Evolutionary conservation across 2,797 vertebrate species (phyloP), one percentile per base, ranked within the genome.

Genomic region (Psittacula derbiana): DNA sequence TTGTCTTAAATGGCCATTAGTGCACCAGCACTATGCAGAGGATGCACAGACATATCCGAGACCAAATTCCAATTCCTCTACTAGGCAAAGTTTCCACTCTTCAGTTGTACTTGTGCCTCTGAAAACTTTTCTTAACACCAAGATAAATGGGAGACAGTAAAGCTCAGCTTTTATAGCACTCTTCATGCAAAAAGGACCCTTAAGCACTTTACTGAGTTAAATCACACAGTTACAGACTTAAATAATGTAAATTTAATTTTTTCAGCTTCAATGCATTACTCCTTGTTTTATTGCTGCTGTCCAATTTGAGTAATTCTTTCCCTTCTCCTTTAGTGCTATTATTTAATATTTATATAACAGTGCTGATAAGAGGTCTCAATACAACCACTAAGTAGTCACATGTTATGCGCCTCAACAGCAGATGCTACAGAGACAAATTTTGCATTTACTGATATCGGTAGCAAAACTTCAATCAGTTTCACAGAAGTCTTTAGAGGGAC

Each of bases 111-210:
- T 88, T 74, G 16, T 89, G n/a, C 24, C 65, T 82, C 80, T 57
- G 64, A 87, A 96, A 89, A 82, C 64, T 94, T 93, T 86, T 80
- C 74, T 84, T 88, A 93, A 83, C 40, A 66, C 14, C 9, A 6
- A 87, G 91, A 96, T 90, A 91, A 96, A 96, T 95, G 93, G 13
- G 71, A 92, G 50, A 95, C 74, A 92, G 93, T 96, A 96, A 96
- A 94, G 53, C 38, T 89, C 80, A 65, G 61, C 30, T 93, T 96
- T 90, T 95, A 95, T 31, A 78, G 71, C 71, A 57, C 41, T 96
- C 88, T 46, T 87, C 46, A 50, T 85, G 71, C 67, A 93, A 94
- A 95, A 93, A 92, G 74, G 64, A 85, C 66, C 74, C 86, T 94
- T 88, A 85, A 93, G 86, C 88, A 94, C 46, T 95, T 90, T 89